phyloP scores from a whole-genome alignment of 2,888 invertebrate genomes.

The Epinotia ramella region DNA sequence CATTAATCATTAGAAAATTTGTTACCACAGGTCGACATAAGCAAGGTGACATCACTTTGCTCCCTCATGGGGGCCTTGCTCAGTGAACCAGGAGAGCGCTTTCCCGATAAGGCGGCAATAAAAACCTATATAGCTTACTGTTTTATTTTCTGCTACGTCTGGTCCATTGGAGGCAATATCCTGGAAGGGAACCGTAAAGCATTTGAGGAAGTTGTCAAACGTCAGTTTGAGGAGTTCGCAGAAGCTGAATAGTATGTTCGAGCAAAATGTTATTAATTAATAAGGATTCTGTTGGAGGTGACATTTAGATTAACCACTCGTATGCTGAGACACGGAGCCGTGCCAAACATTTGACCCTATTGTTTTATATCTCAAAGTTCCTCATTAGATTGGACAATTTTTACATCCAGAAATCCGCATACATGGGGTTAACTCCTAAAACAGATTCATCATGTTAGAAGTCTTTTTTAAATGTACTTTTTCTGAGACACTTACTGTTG shows the following conservation, averaged over 20 bases:
- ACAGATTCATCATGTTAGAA: no score
- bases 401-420: no score
- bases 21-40: slow-evolving; percentile 89
- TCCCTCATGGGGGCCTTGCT: slow-evolving; percentile 89
- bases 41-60: slow-evolving; percentile 92
- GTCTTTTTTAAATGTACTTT: no score
- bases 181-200: slow-evolving; percentile 87
- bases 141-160: slow-evolving; percentile 93
- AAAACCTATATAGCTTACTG: slow-evolving; percentile 89
- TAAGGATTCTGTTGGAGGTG: no score
- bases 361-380: no score
- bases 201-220: slow-evolving; percentile 89
- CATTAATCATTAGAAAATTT: neutral
- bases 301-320: no score
- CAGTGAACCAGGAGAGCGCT: slow-evolving; percentile 85
- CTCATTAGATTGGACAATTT: no score
- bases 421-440: no score
- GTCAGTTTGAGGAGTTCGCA: slow-evolving; percentile 89
- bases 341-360: no score
- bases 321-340: no score
- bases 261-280: neutral
- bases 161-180: slow-evolving; percentile 95
- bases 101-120: slow-evolving; percentile 86
- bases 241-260: slow-evolving; percentile 85
- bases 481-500: no score